Base-by-base conservation (phyloP, 2,888 invertebrate species). In the Dascillus cervinus region DNA sequence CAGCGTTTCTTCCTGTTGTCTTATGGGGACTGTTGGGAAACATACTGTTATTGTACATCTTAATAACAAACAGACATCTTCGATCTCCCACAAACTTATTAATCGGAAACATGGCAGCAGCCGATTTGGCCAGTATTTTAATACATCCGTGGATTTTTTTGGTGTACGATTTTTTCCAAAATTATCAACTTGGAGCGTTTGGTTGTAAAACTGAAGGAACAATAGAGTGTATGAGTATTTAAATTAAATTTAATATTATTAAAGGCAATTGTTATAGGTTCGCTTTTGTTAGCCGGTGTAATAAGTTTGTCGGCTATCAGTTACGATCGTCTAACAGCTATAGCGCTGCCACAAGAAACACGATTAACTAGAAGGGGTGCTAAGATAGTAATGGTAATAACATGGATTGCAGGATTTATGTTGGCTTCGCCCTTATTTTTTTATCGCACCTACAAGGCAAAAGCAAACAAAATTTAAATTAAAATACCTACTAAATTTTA, bases 261-360 rank as follows among this genome's bases (percentile, higher is more conserved):
- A n/a, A n/a, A n/a, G n/a, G n/a, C n/a, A n/a, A n/a, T n/a, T n/a
- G 23, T 51, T 50, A 24, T 26, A 77, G 85, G 81, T 23, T 68
- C 79, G 1, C 69, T 85, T 28, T 69, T 89, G 2, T 65, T 90
- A 28, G 77, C 85, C 2, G 81, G 82, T 24, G 83, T 89, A 0
- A 73, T 82, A 37, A 87, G 82, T 34, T 69, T 90, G 34, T 77
- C 82, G 17, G 72, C 79, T 11, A 82, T 90, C 0, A 86, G 85
- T 27, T 87, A 86, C 52, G 88, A 90, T 55, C 73, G 90, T 11
- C 66, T 90, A 12, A 83, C 86, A 2, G 85, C 85, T 4, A 85
- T 90, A 21, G 81, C 82, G 0, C 60, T 82, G 33, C 82, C 85
- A 0, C 67, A 74, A 48, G 81, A 83, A 44, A 78, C 79, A 0